These are phyloP conservation scores for Pogonognathellus flavescens DNA, from an alignment of 1,140 invertebrate genomes.

Conservation along the genomic window DNA sequence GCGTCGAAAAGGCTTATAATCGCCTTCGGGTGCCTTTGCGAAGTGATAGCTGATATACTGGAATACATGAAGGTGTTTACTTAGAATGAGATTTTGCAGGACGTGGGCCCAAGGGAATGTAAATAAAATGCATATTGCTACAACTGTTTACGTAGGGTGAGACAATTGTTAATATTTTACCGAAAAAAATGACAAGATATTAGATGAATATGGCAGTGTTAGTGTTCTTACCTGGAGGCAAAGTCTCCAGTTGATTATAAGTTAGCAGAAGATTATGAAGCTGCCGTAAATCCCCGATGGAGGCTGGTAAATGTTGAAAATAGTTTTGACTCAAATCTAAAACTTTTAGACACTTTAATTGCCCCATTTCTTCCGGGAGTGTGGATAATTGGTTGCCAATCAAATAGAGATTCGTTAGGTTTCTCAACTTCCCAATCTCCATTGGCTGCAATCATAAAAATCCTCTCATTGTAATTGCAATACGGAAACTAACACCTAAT, in stretches of 20 bases:
- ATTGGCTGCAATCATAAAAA: slow-evolving; percentile 57
- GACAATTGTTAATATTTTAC: too few species aligned
- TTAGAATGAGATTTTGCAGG: too few species aligned
- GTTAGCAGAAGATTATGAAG: slow-evolving; percentile 60
- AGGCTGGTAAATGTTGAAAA: slow-evolving; percentile 50
- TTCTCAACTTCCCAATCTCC: slow-evolving; percentile 61
- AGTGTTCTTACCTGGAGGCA: slow-evolving; percentile 59
- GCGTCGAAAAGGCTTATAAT: too few species aligned
- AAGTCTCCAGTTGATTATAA: slow-evolving; percentile 55
- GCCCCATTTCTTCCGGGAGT: slow-evolving; percentile 62
- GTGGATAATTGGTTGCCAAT: slow-evolving; percentile 59
- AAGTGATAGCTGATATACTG: too few species aligned
- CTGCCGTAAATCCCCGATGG: slow-evolving; percentile 54
- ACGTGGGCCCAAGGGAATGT: too few species aligned
- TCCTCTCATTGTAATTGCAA: neutral
- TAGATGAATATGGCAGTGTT: neutral
- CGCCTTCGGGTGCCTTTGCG: too few species aligned
- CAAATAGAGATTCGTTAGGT: slow-evolving; percentile 64
- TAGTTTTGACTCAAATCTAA: slow-evolving; percentile 64
- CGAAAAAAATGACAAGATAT: too few species aligned
- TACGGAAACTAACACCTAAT: too few species aligned
- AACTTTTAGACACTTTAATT: slow-evolving; percentile 60
- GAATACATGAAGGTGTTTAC: too few species aligned
- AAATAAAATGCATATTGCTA: too few species aligned
- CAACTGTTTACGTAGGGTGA: too few species aligned